Evolutionary conservation across 2,888 invertebrate genomes (phyloP).

Genomic region (Caenorhabditis sp.): DNA sequence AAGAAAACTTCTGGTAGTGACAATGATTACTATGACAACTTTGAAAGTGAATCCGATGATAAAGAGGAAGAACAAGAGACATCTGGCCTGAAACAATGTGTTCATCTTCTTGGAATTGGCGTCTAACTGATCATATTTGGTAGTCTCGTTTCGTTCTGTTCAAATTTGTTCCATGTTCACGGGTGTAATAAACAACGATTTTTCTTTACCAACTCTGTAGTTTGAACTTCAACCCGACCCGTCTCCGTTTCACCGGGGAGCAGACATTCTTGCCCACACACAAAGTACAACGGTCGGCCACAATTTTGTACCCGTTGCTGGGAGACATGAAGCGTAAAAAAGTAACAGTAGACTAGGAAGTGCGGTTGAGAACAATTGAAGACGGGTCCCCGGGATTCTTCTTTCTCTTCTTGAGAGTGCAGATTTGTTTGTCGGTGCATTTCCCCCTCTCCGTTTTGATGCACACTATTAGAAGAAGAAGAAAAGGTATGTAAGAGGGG

Average conservation of each 20-base stretch:
- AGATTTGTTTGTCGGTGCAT: constrained; percentile 34
- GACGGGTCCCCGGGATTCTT: constrained; percentile 31
- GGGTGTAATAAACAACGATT: constrained; percentile 55
- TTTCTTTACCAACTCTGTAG: constrained; percentile 2
- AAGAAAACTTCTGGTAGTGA: constrained; percentile 12
- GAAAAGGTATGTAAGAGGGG: constrained; percentile 55
- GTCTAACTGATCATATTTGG: constrained; percentile 37
- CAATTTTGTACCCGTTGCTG: constrained; percentile 53
- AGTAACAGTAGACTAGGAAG: constrained; percentile 63
- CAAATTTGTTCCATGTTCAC: constrained; percentile 21
- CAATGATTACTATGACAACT: constrained; percentile 68
- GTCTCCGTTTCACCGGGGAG: not conserved
- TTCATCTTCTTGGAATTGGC: constrained; percentile 66
- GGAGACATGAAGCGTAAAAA: constrained; percentile 47
- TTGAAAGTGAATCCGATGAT: constrained; percentile 53
- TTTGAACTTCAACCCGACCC: not conserved
- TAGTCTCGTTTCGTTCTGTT: constrained; percentile 7
- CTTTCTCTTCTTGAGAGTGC: constrained; percentile 45
- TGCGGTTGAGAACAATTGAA: constrained; percentile 55
- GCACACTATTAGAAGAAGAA: constrained; percentile 54
- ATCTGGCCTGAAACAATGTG: constrained; percentile 66
- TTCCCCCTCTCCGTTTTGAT: constrained; percentile 23
- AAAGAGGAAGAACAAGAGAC: constrained; percentile 41
- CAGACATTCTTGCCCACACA: constrained; percentile 12
- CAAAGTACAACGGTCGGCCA: constrained; percentile 55